Base-by-base conservation (phyloP, 2,797 vertebrate species). In the Psittacula echo region DNA sequence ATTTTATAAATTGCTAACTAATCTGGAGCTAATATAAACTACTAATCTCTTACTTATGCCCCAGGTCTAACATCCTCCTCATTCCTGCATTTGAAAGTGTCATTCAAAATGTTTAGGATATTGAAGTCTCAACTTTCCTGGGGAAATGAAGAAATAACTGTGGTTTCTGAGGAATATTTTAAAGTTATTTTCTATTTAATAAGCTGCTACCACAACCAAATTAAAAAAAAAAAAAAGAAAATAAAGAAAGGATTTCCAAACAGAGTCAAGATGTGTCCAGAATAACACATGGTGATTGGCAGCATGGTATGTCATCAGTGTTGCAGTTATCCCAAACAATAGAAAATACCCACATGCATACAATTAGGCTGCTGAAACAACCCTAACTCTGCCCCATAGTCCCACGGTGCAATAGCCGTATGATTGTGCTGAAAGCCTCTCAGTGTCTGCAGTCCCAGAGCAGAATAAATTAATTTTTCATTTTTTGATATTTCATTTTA, bases 1-100 rank as follows among this genome's bases (percentile, higher is more conserved):
- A 89, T 94, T 94, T 93, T 93, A 82, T 70, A 82, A 81, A 90
- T 70, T 73, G 58, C 58, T 81, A 84, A 88, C 56, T 94, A 89
- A 94, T 94, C 70, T 66, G 39, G 29, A 96, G 47, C 27, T 91
- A 78, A 77, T 81, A 88, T 76, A 85, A 92, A 84, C 50, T 72
- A 86, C 76, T 85, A 89, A 94, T 93, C 85, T 91, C 76, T 78
- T 75, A 54, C 66, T 77, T 89, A 60, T 78, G 76, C 85, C 70
- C 50, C 50, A 67, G 42, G 85, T 76, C 82, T 78, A 60, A 74
- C 56, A 67, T 48, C 45, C n/a, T 88, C 19, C 56, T 60, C 39
- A 68, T 64, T 83, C 39, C 39, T 89, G 45, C 24, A 32, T 83
- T 81, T 85, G 26, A 68, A 92, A 87, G 8, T 53, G 10, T 27